Percentiles rank a stretch among this genome's conserved stretches.
Evolutionary conservation across 2,888 invertebrate genomes (phyloP).

Genomic region (Bedellia somnulentella): DNA sequence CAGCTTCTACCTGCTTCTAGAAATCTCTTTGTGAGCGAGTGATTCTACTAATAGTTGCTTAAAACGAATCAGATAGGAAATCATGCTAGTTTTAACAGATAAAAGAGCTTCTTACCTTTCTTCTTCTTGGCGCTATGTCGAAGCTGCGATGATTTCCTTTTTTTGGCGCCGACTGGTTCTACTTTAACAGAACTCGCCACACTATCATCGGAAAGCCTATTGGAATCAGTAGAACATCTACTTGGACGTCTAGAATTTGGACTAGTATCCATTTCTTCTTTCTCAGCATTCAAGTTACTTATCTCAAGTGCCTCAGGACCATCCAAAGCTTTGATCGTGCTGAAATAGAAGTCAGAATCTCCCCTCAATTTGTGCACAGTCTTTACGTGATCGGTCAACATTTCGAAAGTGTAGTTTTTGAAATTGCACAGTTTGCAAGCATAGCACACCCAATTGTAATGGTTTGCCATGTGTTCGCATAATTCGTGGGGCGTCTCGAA

Average conservation of each 20-base stretch:
- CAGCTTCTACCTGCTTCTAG: no score
- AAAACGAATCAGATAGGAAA: no score
- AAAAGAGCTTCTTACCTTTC: no score
- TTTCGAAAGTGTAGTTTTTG: conserved; percentile 66
- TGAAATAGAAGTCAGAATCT: conserved; percentile 51
- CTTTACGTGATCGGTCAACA: conserved; percentile 67
- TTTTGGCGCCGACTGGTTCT: conserved; percentile 29
- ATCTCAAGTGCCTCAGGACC: conserved; percentile 33
- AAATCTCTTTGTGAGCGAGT: no score
- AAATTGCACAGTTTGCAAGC: conserved; percentile 75
- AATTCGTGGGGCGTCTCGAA: conserved; percentile 53
- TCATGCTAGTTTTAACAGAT: no score
- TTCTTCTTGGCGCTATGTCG: conserved; percentile 24
- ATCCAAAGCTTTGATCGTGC: conserved; percentile 46
- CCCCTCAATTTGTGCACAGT: conserved; percentile 63
- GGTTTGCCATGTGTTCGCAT: conserved; percentile 65
- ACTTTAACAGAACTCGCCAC: conserved; percentile 32
- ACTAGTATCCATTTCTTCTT: conserved; percentile 25
- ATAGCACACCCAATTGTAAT: conserved; percentile 73
- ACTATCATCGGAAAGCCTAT: conserved; percentile 46
- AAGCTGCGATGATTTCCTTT: conserved; percentile 19
- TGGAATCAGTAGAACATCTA: conserved; percentile 47
- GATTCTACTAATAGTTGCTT: no score
- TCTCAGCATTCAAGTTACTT: conserved; percentile 16
- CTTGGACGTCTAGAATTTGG: conserved; percentile 39